Evolutionary conservation across 2,888 invertebrate genomes (phyloP).

Genomic region (Acronicta alni): DNA sequence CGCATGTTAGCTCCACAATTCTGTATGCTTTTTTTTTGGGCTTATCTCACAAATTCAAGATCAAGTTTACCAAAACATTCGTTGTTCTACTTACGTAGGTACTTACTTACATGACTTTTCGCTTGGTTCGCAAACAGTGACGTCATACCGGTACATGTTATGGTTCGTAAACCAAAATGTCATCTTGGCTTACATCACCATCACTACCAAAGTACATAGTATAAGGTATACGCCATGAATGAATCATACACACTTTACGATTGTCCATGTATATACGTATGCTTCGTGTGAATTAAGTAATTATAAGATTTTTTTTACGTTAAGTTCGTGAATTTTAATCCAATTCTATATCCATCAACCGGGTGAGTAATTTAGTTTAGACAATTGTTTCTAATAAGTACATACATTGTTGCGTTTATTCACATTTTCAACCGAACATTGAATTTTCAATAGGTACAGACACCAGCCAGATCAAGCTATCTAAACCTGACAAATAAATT

Average conservation of each 20-base stretch:
- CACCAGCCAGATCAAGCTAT: no score
- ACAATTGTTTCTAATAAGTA: no score
- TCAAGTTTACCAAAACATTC: slow-evolving; percentile 36
- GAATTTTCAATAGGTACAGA: no score
- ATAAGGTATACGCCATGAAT: slow-evolving; percentile 30
- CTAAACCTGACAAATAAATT: no score
- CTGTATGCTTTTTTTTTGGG: neutral
- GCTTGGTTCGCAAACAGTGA: slow-evolving; percentile 30
- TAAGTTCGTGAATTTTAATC: slow-evolving; percentile 2
- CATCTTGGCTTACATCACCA: slow-evolving; percentile 51
- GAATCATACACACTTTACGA: slow-evolving; percentile 45
- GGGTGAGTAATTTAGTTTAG: neutral
- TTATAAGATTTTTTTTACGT: slow-evolving; percentile 1
- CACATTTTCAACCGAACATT: no score
- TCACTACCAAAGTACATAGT: slow-evolving; percentile 21
- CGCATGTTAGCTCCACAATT: no score
- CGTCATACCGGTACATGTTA: slow-evolving; percentile 24
- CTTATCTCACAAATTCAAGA: slow-evolving; percentile 23
- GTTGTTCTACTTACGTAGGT: slow-evolving; percentile 25
- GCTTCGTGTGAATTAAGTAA: slow-evolving; percentile 6
- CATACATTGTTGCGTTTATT: no score
- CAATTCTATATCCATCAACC: neutral
- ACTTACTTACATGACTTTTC: slow-evolving; percentile 12
- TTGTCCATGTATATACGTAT: slow-evolving; percentile 17
- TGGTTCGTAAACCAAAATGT: slow-evolving; percentile 40